Base-by-base conservation (phyloP, 2,113 vertebrate genomes). In the Mastomys coucha region DNA sequence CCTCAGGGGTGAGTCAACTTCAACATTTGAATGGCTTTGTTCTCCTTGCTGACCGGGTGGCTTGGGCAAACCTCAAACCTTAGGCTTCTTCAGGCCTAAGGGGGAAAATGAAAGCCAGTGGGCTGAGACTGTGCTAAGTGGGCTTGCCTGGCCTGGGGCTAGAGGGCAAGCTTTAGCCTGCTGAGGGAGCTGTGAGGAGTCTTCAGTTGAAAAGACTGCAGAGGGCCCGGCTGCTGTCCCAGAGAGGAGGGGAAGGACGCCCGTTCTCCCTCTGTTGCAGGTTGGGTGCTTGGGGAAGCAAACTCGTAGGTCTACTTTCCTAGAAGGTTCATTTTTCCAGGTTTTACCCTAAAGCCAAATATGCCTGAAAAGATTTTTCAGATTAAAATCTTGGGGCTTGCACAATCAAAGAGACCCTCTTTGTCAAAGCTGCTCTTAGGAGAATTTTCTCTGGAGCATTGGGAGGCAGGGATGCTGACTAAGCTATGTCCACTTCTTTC, bases 261-360 rank as follows among this genome's bases (percentile, higher is more conserved):
- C 73, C 60, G 3, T 39, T 60, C 24, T 69, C 14, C 53, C 49
- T 63, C 63, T 17, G 12, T 33, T 60, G 16, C 26, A n/a, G 49
- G 89, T 82, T 45, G 76, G 31, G 6, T 67, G 53, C 65, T n/a
- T 16, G 81, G 31, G 8, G 42, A 42, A 53, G 75, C n/a, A 56
- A 17, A 70, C 17, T 39, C 53, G 16, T 36, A 49, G 96, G 65
- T 10, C 10, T 75, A 20, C 53, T 28, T 91, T 42, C 20, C 88
- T 42, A 67, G 84, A 86, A 89, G 67, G 77, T 36, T 14, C 22
- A 77, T 86, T 81, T 91, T 89, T 72, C 84, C 75, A 81, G n/a
- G n/a, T 76, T 89, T 91, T 80, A 51, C 26, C 84, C 36, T 69
- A 80, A 82, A 91, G 28, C 33, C 51, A 91, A 89, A 89, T 89